A percentile compares a stretch with the other conserved stretches of the same genome.
Conservation (phyloP, 2,797 vertebrate genomes). For the Syngnathus acus region DNA sequence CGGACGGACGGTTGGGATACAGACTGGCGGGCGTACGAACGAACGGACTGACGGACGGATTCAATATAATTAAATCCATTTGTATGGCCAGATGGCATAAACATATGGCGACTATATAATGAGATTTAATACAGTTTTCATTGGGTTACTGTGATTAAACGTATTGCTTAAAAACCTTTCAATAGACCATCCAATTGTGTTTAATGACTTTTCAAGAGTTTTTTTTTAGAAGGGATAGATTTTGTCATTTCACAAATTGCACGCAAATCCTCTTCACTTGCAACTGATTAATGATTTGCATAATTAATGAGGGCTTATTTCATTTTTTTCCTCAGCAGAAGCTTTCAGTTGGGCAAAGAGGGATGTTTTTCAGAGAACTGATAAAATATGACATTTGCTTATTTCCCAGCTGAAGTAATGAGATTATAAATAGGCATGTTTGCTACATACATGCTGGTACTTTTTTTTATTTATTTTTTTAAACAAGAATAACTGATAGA, state of each 20-base stretch:
- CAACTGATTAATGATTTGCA: slow-evolving; percentile 72
- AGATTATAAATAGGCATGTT: background rate
- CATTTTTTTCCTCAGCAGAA: slow-evolving; percentile 64
- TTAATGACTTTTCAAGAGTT: slow-evolving; percentile 56
- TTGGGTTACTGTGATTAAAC: background rate
- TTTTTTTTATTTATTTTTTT: slow-evolving; percentile 6
- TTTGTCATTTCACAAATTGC: slow-evolving; percentile 73
- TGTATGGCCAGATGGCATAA: slow-evolving; percentile 46
- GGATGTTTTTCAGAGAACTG: slow-evolving; percentile 42
- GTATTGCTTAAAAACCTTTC: slow-evolving; percentile 28
- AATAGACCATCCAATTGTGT: slow-evolving; percentile 48
- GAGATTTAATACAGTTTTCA: slow-evolving; percentile 21
- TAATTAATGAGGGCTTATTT: slow-evolving; percentile 73
- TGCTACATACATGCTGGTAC: too few species aligned
- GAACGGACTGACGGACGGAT: too few species aligned
- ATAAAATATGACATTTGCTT: background rate
- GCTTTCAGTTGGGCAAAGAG: slow-evolving; percentile 36
- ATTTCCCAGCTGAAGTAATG: slow-evolving; percentile 20
- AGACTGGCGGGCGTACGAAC: too few species aligned
- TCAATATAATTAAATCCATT: slow-evolving; percentile 22
- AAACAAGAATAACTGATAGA: slow-evolving; percentile 53
- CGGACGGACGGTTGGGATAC: too few species aligned
- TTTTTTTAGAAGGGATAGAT: slow-evolving; percentile 61
- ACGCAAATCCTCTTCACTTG: slow-evolving; percentile 70
- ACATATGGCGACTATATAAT: slow-evolving; percentile 50